These are phyloP conservation scores for Bergia puertoricense DNA, from an alignment of 92 coral and sea anemone genomes.

Conservation along the genomic window DNA sequence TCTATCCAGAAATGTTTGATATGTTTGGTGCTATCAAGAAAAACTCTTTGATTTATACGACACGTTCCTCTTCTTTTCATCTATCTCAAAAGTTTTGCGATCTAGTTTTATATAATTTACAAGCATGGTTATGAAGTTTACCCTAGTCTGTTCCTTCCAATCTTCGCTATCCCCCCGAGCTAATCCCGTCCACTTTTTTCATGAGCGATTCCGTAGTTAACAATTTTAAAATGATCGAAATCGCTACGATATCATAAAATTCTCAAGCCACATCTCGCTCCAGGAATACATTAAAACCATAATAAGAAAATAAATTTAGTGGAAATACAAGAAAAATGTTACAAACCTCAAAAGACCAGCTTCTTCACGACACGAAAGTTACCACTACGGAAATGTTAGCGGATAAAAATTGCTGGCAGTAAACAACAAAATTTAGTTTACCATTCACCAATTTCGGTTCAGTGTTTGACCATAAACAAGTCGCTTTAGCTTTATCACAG, in stretches of 20 bases:
- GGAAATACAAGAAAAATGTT: constrained; percentile 30
- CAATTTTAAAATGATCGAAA: constrained; percentile 4
- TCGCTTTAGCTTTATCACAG: constrained; percentile 16
- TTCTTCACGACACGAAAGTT: constrained; percentile 3
- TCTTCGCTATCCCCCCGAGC: not conserved
- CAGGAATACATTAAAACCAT: constrained; percentile 10
- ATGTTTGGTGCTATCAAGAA: not conserved
- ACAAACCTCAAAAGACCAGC: constrained; percentile 26
- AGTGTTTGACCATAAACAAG: constrained; percentile 5
- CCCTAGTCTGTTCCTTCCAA: not conserved
- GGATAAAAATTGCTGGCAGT: not conserved
- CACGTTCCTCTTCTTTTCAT: not conserved
- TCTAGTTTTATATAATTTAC: constrained; percentile 21
- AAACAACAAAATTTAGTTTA: not conserved
- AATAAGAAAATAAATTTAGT: constrained; percentile 34
- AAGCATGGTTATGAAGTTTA: constrained; percentile 4
- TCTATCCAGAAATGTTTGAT: not conserved
- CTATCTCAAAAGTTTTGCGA: constrained; percentile 14
- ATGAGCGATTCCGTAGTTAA: not conserved
- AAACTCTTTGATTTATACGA: constrained; percentile 9
- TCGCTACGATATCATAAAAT: not conserved
- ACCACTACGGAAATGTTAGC: not conserved
- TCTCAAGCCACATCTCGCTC: not conserved
- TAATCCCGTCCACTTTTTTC: not conserved
- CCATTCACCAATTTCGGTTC: not conserved